Evolutionary conservation across 2,888 invertebrate genomes (phyloP).

Genomic region (Ceramica pisi): DNA sequence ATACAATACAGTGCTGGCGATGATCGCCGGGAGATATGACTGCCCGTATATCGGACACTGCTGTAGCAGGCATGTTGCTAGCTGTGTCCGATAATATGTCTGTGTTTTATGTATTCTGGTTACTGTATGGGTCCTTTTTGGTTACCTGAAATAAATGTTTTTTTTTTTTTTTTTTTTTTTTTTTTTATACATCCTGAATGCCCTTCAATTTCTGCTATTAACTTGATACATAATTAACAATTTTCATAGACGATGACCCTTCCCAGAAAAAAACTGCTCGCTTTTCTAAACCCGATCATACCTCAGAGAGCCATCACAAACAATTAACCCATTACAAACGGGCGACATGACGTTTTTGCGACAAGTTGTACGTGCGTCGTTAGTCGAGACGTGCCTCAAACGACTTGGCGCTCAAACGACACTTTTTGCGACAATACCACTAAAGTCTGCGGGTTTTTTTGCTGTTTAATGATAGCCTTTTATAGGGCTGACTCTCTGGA

Average conservation of each 20-base stretch:
- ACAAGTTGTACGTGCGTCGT: constrained; percentile 49
- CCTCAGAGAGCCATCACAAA: constrained; percentile 26
- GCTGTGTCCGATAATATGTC: too few species aligned
- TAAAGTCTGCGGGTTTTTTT: constrained; percentile 49
- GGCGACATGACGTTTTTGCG: constrained; percentile 44
- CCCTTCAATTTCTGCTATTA: neutral
- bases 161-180: too few species aligned
- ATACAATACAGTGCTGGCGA: too few species aligned
- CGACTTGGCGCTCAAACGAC: constrained; percentile 41
- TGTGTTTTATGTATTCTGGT: too few species aligned
- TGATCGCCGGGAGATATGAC: too few species aligned
- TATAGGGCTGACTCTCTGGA: constrained; percentile 41
- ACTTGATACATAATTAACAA: neutral
- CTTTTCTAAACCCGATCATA: constrained; percentile 16
- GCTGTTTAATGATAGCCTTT: constrained; percentile 35
- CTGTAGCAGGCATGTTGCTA: too few species aligned
- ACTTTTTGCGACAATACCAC: constrained; percentile 49
- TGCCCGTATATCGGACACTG: too few species aligned
- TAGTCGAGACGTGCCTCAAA: constrained; percentile 43
- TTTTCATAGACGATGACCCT: neutral
- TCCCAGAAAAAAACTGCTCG: neutral
- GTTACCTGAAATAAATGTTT: too few species aligned
- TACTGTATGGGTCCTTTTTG: too few species aligned
- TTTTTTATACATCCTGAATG: neutral
- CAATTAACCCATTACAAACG: constrained; percentile 50